Conservation (phyloP, 2,113 vertebrate species). For the Cyprinodon variegatus region DNA sequence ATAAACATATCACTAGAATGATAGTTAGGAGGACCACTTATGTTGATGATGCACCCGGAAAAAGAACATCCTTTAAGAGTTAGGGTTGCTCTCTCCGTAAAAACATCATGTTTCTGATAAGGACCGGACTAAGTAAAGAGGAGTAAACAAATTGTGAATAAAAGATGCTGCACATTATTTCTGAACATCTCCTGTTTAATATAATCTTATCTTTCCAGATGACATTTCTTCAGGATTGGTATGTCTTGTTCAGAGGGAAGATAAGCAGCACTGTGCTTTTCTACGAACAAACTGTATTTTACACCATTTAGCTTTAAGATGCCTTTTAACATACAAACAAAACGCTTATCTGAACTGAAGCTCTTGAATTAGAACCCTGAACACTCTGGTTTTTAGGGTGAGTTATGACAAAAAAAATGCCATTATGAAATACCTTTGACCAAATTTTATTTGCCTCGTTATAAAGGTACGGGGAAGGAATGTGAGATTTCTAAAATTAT, state of each 20-base stretch:
- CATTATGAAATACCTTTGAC: neutral
- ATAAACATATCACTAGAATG: too few relatives aligned
- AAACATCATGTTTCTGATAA: too few relatives aligned
- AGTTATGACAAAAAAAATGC: neutral
- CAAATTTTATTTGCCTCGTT: neutral
- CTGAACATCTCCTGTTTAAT: conserved; percentile 6
- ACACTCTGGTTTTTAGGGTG: neutral
- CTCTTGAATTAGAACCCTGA: neutral
- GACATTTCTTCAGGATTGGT: too few relatives aligned
- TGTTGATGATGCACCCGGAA: too few relatives aligned
- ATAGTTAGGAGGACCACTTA: too few relatives aligned
- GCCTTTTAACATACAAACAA: neutral
- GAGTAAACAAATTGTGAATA: too few relatives aligned
- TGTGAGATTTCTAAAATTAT: neutral
- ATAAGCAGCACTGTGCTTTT: too few relatives aligned
- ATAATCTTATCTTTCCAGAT: neutral
- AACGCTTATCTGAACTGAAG: neutral
- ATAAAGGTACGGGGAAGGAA: neutral
- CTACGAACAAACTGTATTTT: neutral
- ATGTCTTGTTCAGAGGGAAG: too few relatives aligned
- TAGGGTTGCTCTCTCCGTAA: too few relatives aligned
- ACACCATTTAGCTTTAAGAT: neutral
- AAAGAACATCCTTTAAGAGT: too few relatives aligned
- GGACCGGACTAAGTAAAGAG: too few relatives aligned
- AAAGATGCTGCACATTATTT: too few relatives aligned